Base-by-base conservation (phyloP, 2,113 vertebrate genomes). In the Amblyopsis rosae region DNA sequence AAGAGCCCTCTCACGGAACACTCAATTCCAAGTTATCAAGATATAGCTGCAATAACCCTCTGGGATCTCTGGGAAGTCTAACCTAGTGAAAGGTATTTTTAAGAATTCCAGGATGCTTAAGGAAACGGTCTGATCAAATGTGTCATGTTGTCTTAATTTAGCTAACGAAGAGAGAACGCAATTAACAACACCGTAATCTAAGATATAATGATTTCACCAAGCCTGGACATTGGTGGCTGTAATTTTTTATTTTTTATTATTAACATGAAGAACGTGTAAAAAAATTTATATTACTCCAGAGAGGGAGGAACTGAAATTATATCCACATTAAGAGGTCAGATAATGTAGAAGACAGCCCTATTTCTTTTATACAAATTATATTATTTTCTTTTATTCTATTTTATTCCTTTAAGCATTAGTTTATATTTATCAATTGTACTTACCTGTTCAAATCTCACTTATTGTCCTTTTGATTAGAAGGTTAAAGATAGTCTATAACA, bases 1-100 rank as follows among this genome's bases (percentile, higher is more conserved):
- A 72, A 47, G 57, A 60, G 75, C 68, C 70, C 63, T 69, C 72
- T 72, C 32, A 65, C 26, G 69, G 9, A n/a, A 69, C 73, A 47
- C 69, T 73, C 50, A 72, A 48, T 53, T 57, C 67, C 77, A 76
- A 74, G 80, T 26, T 26, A 26, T 81, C 70, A 79, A 51, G 59
- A 73, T 59, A 77, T 77, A 10, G 4, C 6, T 33, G 64, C 72
- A 79, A 79, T 80, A 57, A 75, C 82, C 26, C 69, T 77, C 66
- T 7, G 13, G 51, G 13, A 63, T 67, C 53, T 71, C 26, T 26
- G 26, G 26, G 26, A 7, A 54, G 51, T 15, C 13, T n/a, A 15
- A 54, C 6, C 15, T 54, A 54, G 12, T 4, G 5, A 7, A 4
- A n/a, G 3, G n/a, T 8, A 41, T 41, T 41, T 41, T 0, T 6